Conservation (phyloP, 2,113 vertebrate genomes). For the Lanius collurio region DNA sequence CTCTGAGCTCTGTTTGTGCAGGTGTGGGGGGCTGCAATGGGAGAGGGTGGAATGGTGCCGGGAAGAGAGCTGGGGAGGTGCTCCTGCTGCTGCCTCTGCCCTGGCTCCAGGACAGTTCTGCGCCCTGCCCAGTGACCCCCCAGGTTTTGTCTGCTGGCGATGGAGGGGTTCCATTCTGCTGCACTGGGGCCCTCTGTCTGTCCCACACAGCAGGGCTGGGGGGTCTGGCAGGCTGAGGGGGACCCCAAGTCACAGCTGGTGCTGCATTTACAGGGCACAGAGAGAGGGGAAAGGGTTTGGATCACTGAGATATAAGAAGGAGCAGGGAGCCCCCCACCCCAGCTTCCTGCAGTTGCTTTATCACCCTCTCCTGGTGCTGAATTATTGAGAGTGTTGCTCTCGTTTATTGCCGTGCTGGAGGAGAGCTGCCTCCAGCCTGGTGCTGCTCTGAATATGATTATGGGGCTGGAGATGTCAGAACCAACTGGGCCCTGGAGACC, state of each 20-base stretch:
- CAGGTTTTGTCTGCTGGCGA: not conserved
- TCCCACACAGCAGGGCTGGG: not conserved
- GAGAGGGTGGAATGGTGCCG: not conserved
- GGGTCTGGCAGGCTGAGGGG: not conserved
- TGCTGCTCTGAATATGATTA: constrained; percentile 16
- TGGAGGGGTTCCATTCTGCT: not conserved
- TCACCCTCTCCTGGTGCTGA: constrained; percentile 49
- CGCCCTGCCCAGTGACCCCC: not conserved
- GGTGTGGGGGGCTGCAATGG: not conserved
- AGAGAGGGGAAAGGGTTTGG: not conserved
- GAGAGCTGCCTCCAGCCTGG: not conserved
- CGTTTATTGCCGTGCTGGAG: constrained; percentile 38
- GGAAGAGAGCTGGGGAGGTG: not conserved
- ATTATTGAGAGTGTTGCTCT: constrained; percentile 57
- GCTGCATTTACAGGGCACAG: not conserved
- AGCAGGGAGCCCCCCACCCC: not conserved
- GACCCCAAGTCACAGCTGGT: fast-evolving
- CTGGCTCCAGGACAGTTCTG: not conserved
- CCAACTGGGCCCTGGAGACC: not conserved
- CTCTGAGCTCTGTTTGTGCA: fast-evolving
- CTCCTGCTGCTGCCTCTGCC: not conserved
- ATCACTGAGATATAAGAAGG: not conserved
- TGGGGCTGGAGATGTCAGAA: not conserved
- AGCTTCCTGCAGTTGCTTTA: not conserved
- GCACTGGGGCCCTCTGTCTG: not conserved